These are phyloP conservation scores for Percina caprodes DNA, from an alignment of 2,113 vertebrate genomes.

Conservation along the genomic window DNA sequence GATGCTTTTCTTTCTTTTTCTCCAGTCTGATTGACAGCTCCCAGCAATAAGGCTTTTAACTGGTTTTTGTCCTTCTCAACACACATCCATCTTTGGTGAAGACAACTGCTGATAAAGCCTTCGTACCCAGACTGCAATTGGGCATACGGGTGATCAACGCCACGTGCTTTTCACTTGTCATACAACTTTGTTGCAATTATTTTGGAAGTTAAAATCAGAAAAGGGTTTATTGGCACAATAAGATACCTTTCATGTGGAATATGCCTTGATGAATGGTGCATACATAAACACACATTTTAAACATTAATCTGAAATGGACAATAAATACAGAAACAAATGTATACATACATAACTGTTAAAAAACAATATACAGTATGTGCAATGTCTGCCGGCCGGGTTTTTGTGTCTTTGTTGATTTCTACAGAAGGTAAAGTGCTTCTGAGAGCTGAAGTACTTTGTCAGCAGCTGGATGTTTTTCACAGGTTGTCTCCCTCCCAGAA, in stretches of 20 bases:
- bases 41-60: conserved; percentile 57
- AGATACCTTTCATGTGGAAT: too few species aligned
- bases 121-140: background rate
- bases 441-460: conserved; percentile 37
- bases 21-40: conserved; percentile 67
- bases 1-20: conserved; percentile 73
- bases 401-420: conserved; percentile 19
- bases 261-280: too few species aligned
- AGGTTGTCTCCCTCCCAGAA: conserved; percentile 37
- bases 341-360: too few species aligned
- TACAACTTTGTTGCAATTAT: conserved; percentile 31
- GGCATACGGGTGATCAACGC: background rate
- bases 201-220: background rate
- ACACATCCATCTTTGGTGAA: conserved; percentile 64
- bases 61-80: conserved; percentile 16
- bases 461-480: conserved; percentile 49
- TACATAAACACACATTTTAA: too few species aligned
- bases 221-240: too few species aligned
- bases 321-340: too few species aligned
- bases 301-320: too few species aligned
- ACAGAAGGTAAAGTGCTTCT: conserved; percentile 27
- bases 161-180: conserved; percentile 16
- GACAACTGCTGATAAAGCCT: conserved; percentile 55
- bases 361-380: too few species aligned
- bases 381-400: too few species aligned